Conservation (phyloP, 2,113 vertebrate species). For the Dinomys branickii region DNA sequence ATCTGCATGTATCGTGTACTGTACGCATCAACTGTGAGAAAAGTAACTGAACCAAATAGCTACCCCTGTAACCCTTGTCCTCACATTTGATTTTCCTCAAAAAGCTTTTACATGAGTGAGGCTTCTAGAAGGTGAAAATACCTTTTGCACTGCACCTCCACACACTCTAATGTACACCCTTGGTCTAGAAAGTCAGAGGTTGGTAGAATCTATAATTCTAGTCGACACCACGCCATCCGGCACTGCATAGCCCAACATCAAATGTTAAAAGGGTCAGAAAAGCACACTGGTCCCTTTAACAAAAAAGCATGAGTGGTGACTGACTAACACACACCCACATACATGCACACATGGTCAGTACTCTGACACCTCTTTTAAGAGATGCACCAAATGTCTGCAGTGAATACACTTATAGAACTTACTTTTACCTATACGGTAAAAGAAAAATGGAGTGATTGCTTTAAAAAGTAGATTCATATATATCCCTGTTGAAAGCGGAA, state of each 20-base stretch:
- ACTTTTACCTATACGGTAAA: neutral
- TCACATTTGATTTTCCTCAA: slow-evolving; percentile 6
- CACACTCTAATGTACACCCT: neutral
- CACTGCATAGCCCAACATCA: neutral
- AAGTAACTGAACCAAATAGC: neutral
- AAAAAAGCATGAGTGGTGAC: neutral
- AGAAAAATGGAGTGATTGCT: neutral
- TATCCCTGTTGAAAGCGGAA: neutral
- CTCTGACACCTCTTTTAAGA: neutral
- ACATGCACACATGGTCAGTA: neutral
- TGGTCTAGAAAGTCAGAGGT: neutral
- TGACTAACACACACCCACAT: neutral
- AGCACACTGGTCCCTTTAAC: neutral
- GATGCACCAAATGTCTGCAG: neutral
- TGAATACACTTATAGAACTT: neutral
- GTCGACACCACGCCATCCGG: neutral
- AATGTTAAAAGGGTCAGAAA: neutral
- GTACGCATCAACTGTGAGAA: neutral
- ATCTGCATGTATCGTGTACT: neutral
- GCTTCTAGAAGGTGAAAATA: neutral
- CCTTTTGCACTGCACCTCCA: neutral
- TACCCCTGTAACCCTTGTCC: too few species aligned
- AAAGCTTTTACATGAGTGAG: neutral
- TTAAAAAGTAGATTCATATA: neutral
- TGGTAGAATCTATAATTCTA: neutral